These are phyloP conservation scores for Epinephelus fuscoguttatus DNA, from an alignment of 2,113 vertebrate species.

Conservation along the genomic window DNA sequence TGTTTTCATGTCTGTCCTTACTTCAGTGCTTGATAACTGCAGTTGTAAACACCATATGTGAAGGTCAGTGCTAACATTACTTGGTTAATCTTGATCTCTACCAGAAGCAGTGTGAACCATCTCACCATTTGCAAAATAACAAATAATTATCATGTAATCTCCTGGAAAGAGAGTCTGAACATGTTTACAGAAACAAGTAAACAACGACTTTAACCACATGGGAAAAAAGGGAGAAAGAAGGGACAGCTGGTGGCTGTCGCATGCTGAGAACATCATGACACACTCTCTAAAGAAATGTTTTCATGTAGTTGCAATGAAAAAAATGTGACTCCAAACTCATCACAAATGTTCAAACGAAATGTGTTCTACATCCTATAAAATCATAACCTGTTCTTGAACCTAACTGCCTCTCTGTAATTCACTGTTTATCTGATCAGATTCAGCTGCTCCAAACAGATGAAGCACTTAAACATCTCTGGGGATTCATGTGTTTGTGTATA, in stretches of 20 bases:
- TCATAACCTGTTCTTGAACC: not conserved
- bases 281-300: not conserved
- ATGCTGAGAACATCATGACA: not conserved
- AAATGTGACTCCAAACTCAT: not conserved
- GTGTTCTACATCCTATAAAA: not conserved
- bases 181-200: constrained; percentile 1
- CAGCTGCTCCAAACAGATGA: constrained; percentile 6
- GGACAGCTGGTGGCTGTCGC: not conserved
- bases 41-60: too few relatives aligned
- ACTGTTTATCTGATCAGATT: not conserved
- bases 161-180: not conserved
- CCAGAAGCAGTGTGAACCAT: not conserved
- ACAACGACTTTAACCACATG: not conserved
- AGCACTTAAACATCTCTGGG: not conserved
- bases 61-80: too few relatives aligned
- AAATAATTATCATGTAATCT: not conserved
- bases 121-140: not conserved
- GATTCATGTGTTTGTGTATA: not conserved
- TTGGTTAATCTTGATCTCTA: not conserved
- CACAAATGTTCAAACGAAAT: not conserved
- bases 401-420: not conserved
- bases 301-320: not conserved
- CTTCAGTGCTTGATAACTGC: too few relatives aligned
- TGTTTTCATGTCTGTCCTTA: not conserved
- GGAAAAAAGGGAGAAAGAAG: not conserved